These are phyloP conservation scores for Xenus cinereus DNA, from an alignment of 2,113 vertebrate genomes.

Conservation along the genomic window DNA sequence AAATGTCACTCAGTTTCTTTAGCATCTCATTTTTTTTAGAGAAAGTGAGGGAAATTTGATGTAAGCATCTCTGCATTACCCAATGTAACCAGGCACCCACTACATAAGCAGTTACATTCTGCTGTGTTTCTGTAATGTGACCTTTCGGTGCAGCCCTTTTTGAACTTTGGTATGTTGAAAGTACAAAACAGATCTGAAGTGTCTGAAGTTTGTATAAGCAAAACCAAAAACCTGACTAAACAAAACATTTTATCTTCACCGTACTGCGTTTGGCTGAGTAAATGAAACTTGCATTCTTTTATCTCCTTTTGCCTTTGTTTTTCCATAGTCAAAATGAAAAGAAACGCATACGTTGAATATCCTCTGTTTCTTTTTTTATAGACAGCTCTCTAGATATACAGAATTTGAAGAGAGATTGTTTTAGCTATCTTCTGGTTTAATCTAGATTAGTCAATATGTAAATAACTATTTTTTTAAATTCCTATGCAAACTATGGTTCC, in stretches of 20 bases:
- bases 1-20: not conserved
- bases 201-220: conserved; percentile 22
- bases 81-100: not conserved
- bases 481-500: not conserved
- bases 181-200: not conserved
- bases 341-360: not conserved
- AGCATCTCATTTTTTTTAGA: not conserved
- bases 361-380: not conserved
- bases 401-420: not conserved
- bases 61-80: not conserved
- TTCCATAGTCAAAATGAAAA: not conserved
- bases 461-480: not conserved
- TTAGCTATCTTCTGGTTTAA: not conserved
- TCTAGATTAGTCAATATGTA: not conserved
- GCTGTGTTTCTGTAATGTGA: not conserved
- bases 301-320: not conserved
- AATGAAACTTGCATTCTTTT: not conserved
- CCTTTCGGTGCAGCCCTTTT: not conserved
- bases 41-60: not conserved
- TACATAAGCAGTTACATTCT: not conserved
- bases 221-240: not conserved
- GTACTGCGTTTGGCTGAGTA: not conserved
- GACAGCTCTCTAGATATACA: not conserved
- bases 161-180: not conserved
- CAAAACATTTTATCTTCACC: not conserved